phyloP scores from a whole-genome alignment of 1,140 invertebrate genomes.

The Leptopilina boulardi region DNA sequence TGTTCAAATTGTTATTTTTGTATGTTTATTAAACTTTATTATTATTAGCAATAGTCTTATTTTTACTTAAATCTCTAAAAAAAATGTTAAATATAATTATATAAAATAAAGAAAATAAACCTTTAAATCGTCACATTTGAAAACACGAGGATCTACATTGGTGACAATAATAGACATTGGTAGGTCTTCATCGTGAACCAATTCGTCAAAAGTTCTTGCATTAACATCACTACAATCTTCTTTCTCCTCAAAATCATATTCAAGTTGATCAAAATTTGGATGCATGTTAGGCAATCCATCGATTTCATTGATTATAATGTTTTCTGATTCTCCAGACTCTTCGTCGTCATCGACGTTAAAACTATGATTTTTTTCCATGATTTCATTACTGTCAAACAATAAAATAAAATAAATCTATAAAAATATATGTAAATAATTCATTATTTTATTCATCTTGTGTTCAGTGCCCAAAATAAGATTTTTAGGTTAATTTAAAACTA shows the following conservation, averaged over 20 bases:
- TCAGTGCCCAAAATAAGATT: not conserved
- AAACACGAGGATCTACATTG: conserved; percentile 88
- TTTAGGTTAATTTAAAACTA: no score
- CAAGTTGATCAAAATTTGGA: conserved; percentile 79
- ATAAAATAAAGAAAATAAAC: conserved; percentile 57
- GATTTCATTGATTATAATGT: conserved; percentile 88
- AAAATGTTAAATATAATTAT: no score
- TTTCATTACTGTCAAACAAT: conserved; percentile 26
- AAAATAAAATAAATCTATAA: not conserved
- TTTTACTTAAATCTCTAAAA: no score
- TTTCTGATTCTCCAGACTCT: conserved; percentile 76
- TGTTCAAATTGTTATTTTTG: no score
- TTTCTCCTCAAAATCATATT: conserved; percentile 71
- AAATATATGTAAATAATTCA: not conserved
- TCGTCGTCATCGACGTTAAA: conserved; percentile 69
- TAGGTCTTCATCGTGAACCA: conserved; percentile 85
- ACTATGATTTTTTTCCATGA: conserved; percentile 67
- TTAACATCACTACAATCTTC: conserved; percentile 71
- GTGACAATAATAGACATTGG: conserved; percentile 93
- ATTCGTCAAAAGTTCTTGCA: conserved; percentile 77
- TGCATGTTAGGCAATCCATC: conserved; percentile 89
- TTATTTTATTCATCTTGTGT: not conserved
- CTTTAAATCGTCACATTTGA: conserved; percentile 82
- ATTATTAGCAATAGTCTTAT: no score
- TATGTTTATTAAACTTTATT: no score